Conservation (phyloP, 2,797 vertebrate genomes). For the Lindbergichthys nudifrons region DNA sequence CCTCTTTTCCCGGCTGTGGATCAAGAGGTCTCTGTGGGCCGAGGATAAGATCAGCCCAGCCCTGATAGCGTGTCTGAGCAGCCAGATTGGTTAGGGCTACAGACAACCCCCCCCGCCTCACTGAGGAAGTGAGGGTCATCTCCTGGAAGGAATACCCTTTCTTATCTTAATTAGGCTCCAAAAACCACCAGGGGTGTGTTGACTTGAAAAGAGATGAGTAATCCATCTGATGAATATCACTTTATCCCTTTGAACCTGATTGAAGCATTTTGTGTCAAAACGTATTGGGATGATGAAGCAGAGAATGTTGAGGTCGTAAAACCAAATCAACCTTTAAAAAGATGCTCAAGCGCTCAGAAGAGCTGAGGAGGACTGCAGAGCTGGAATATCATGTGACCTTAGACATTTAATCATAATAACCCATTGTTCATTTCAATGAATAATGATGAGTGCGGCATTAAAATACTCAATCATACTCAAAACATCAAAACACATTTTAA, state of each 20-base stretch:
- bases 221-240: not conserved
- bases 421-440: not conserved
- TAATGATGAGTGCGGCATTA: not conserved
- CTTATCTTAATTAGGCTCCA: slow-evolving; percentile 53
- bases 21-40: slow-evolving; percentile 36
- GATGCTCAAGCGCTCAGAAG: not conserved
- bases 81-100: slow-evolving; percentile 18
- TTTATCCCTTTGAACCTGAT: slow-evolving; percentile 5
- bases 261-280: not conserved
- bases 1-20: slow-evolving; percentile 46
- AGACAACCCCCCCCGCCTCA: slow-evolving; percentile 30
- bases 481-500: not conserved
- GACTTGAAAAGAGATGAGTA: not conserved
- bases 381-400: not conserved
- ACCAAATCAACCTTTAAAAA: not conserved
- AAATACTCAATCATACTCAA: not conserved
- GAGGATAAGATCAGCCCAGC: slow-evolving; percentile 64
- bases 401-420: not conserved
- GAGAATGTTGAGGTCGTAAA: not conserved
- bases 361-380: not conserved
- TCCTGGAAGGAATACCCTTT: slow-evolving; percentile 35
- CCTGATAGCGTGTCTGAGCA: slow-evolving; percentile 16
- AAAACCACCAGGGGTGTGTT: not conserved
- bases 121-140: slow-evolving; percentile 49
- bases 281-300: not conserved